Evolutionary conservation across 2,797 vertebrate species (phyloP).

Genomic region (Melanotaenia parkinsoni): DNA sequence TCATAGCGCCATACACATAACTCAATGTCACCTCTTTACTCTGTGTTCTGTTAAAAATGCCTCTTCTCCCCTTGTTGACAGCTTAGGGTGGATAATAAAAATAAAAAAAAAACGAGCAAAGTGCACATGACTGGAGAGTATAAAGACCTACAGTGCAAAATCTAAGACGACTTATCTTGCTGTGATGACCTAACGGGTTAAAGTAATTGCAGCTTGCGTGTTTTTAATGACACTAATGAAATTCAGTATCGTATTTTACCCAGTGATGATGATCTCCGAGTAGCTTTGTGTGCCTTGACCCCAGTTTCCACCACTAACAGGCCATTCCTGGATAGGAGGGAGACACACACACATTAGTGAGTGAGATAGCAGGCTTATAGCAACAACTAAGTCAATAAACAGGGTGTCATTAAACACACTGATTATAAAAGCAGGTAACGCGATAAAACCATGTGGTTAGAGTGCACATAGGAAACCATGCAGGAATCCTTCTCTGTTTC

Average conservation of each 20-base stretch:
- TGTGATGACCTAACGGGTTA: constrained; percentile 33
- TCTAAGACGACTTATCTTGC: background rate
- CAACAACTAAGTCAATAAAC: constrained; percentile 28
- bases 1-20: constrained; percentile 45
- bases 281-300: constrained; percentile 97
- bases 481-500: constrained; percentile 21
- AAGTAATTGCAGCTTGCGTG: constrained; percentile 27
- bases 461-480: constrained; percentile 14
- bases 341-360: constrained; percentile 35
- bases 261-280: constrained; percentile 99
- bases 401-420: constrained; percentile 25
- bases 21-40: constrained; percentile 63
- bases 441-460: constrained; percentile 40
- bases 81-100: constrained; percentile 43
- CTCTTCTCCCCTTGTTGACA: constrained; percentile 42
- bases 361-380: constrained; percentile 19
- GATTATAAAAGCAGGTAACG: constrained; percentile 32
- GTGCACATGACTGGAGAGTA: constrained; percentile 44
- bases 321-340: constrained; percentile 90
- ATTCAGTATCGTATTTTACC: constrained; percentile 84
- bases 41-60: constrained; percentile 42
- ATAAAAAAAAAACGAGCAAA: constrained; percentile 43
- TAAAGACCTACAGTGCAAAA: constrained; percentile 17
- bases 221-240: constrained; percentile 50
- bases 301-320: constrained; percentile 98